Conservation (phyloP, 2,113 vertebrate species). For the Antigone vipio region DNA sequence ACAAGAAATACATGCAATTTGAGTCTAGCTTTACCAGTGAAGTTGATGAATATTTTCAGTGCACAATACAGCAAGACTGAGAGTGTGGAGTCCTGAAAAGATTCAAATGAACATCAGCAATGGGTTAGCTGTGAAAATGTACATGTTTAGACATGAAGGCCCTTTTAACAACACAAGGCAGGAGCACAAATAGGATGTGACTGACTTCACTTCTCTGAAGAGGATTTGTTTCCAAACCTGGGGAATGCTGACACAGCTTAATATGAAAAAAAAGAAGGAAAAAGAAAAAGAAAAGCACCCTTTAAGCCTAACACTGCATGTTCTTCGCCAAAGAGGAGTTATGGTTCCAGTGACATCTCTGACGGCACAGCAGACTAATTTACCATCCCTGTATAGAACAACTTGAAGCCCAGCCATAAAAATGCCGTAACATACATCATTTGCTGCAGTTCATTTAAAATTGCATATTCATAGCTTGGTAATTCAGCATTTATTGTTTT, state of each 20-base stretch:
- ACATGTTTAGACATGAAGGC: background rate
- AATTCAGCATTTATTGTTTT: conserved; percentile 38
- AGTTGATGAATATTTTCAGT: background rate
- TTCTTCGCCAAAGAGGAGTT: background rate
- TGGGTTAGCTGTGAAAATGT: background rate
- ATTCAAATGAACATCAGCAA: background rate
- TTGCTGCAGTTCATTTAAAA: conserved; percentile 42
- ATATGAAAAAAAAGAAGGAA: background rate
- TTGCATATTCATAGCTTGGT: conserved; percentile 42
- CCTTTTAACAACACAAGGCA: background rate
- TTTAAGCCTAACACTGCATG: background rate
- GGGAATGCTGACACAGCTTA: background rate
- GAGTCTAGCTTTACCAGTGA: background rate
- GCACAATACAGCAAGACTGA: background rate
- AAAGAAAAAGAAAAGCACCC: background rate
- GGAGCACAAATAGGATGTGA: background rate
- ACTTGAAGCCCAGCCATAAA: conserved; percentile 39
- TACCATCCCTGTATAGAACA: conserved; percentile 9
- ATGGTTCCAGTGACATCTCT: background rate
- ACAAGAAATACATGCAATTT: background rate
- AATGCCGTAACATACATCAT: conserved; percentile 17
- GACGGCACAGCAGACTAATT: conserved; percentile 42
- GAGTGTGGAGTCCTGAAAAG: background rate
- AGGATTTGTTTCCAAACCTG: background rate
- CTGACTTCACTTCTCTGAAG: background rate